Conservation (phyloP, 92 coral and sea anemone species). For the Phenganax stokvisi region DNA sequence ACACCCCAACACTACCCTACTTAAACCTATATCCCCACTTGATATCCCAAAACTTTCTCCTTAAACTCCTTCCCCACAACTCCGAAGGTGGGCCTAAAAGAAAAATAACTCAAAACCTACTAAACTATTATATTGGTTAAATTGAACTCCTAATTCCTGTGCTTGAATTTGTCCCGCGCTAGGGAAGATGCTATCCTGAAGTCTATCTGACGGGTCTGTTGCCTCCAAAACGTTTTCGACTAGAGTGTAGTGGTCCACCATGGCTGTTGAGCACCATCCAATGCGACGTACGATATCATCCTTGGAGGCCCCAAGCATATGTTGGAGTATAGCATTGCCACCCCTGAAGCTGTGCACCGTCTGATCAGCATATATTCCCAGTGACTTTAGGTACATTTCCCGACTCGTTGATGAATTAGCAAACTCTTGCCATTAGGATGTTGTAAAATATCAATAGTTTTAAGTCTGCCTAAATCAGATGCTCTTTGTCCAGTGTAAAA, state of each 20-base stretch:
- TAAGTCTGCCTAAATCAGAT: conserved; percentile 56
- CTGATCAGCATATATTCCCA: conserved; percentile 47
- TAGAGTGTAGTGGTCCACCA: conserved; percentile 54
- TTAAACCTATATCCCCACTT: too few species aligned
- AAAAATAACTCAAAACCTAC: neutral
- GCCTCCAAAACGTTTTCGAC: conserved; percentile 23
- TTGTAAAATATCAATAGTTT: conserved; percentile 46
- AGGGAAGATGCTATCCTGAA: neutral
- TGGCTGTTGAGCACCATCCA: conserved; percentile 53
- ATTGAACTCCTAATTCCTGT: neutral
- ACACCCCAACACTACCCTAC: too few species aligned
- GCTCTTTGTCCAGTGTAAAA: conserved; percentile 51
- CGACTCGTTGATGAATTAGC: conserved; percentile 50
- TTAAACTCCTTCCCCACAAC: neutral
- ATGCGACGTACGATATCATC: conserved; percentile 44
- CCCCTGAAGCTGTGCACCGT: conserved; percentile 53
- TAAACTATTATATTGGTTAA: neutral
- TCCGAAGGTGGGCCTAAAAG: neutral
- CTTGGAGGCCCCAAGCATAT: conserved; percentile 54
- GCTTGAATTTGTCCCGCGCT: conserved; percentile 1
- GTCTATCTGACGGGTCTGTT: conserved; percentile 20
- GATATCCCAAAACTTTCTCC: neutral
- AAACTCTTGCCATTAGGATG: conserved; percentile 41
- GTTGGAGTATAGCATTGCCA: conserved; percentile 50
- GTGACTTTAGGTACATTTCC: conserved; percentile 50